phyloP scores from a whole-genome alignment of 2,888 invertebrate species.

The Heliconius cydno region DNA sequence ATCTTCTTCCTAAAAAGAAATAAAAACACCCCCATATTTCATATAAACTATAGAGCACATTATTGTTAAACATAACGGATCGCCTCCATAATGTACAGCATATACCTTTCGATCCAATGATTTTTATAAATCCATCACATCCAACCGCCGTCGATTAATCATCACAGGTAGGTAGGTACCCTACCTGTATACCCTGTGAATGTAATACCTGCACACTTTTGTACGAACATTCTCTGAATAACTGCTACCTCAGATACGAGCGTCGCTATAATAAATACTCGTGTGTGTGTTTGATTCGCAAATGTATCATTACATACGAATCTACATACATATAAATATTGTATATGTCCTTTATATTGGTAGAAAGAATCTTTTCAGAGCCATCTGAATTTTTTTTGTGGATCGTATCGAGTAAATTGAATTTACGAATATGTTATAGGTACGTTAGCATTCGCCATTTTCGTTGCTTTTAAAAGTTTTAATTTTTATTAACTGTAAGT shows the following conservation, averaged over 20 bases:
- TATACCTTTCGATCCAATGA: constrained; percentile 39
- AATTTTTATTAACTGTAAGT: constrained; percentile 4
- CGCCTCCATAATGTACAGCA: constrained; percentile 23
- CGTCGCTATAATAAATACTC: constrained; percentile 33
- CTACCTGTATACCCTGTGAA: constrained; percentile 33
- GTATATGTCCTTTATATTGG: constrained; percentile 5
- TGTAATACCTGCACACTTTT: constrained; percentile 39
- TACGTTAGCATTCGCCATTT: background rate
- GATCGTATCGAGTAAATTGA: constrained; percentile 26
- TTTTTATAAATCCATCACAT: constrained; percentile 43
- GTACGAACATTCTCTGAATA: constrained; percentile 34
- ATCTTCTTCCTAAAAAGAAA: background rate
- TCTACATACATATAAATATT: background rate
- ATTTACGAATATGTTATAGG: constrained; percentile 28
- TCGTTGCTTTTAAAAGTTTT: constrained; percentile 8
- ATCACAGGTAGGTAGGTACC: constrained; percentile 32
- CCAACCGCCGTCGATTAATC: constrained; percentile 42
- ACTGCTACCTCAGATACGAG: constrained; percentile 18
- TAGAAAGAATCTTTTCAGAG: constrained; percentile 19
- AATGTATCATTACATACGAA: constrained; percentile 14
- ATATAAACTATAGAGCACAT: constrained; percentile 11
- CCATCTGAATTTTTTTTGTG: constrained; percentile 11
- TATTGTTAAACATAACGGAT: constrained; percentile 20
- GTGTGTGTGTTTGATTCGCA: constrained; percentile 13
- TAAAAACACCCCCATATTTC: background rate